Percentiles rank a stretch among this genome's conserved stretches.
Evolutionary conservation across 2,113 vertebrate genomes (phyloP).

Genomic region (Halichoerus grypus): DNA sequence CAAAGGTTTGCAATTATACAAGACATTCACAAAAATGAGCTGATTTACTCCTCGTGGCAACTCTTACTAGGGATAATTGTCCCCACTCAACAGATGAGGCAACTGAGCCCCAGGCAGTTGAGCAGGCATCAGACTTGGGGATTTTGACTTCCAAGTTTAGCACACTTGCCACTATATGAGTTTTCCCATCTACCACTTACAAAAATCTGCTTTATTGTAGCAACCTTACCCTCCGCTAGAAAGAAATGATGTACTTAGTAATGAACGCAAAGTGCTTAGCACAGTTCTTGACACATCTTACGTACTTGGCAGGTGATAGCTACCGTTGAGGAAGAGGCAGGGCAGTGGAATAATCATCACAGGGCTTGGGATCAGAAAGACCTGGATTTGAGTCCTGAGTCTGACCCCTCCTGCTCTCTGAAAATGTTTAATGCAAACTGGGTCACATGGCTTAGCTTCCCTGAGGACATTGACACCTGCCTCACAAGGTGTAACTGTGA

Average conservation of each 20-base stretch:
- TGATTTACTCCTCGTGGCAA: not conserved
- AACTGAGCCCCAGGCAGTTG: not conserved
- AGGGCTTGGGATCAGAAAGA: not conserved
- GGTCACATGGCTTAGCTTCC: not conserved
- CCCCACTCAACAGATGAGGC: not conserved
- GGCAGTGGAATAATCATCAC: not conserved
- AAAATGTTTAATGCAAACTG: not conserved
- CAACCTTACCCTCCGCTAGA: not conserved
- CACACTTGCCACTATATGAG: not conserved
- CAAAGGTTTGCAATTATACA: not conserved
- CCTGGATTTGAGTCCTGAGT: not conserved
- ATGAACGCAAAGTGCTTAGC: not conserved
- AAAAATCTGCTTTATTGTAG: constrained; percentile 6
- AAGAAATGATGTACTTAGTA: not conserved
- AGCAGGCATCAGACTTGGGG: not conserved
- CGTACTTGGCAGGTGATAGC: not conserved
- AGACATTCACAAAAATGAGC: not conserved
- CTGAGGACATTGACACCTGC: not conserved
- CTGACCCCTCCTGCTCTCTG: not conserved
- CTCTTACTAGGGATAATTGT: not conserved
- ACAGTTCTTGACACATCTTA: not conserved
- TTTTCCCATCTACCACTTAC: not conserved
- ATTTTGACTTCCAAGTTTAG: not conserved
- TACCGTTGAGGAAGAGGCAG: not conserved
- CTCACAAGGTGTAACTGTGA: not conserved